Evolutionary conservation across 2,888 invertebrate genomes (phyloP), one percentile per base, ranked within the genome.

Genomic region (Frankliniella fusca): DNA sequence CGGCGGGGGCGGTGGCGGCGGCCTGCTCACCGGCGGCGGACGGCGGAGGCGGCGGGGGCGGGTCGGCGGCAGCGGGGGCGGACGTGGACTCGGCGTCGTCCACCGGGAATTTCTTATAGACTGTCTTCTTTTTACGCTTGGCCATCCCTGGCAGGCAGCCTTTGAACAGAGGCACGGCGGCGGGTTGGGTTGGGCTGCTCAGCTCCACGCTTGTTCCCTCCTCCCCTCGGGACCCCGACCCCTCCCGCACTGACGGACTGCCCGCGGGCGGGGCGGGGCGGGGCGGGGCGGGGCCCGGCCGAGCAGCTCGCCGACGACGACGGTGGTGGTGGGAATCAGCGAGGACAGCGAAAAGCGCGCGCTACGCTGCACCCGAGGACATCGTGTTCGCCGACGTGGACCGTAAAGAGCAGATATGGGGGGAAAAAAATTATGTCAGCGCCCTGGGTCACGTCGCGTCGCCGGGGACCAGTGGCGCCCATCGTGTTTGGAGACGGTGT

Each of bases 101-200:
- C 27, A 8, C 70, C 70, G 70, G 12, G 27, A 76, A 76, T 23
- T 76, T 76, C 70, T 76, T 76, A 23, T 27, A 76, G 70, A 76
- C 70, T 1, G 70, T 76, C 70, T 76, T 76, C 70, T 76, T 76
- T 27, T 76, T 76, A 27, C 70, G 70, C 70, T 76, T 76, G 70
- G 70, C 70, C 70, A 76, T 76, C 8, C 70, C 70, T n/a, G 23
- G 27, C 23, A 23, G 27, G 70, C 70, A 76, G 70, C 70, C 70
- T 76, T 27, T 7, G 27, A 76, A 76, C 70, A 76, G 70, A 27
- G 38, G 38, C 38, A 38, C 38, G 38, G 38, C 38, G 38, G 38
- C 38, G 38, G 38, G 61, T 61, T 15, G 61, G 12, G 20, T 61
- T 61, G 11, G 10, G 61, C 54, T 38, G 38, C 54, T 54, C 1